Evolutionary conservation across 2,113 vertebrate genomes (phyloP).

Genomic region (Mormoops blainvillei): DNA sequence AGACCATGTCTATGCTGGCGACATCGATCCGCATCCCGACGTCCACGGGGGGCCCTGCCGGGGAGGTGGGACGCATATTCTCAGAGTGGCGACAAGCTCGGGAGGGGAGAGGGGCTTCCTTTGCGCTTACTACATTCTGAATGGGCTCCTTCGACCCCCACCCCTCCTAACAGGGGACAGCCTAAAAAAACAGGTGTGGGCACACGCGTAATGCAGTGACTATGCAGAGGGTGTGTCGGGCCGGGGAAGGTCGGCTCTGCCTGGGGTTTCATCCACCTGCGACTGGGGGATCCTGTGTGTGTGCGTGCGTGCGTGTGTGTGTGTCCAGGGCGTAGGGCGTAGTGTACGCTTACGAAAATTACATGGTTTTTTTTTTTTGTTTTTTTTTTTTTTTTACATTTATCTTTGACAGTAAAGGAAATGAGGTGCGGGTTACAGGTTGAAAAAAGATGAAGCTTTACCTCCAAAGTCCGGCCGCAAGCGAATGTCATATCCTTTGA

Average conservation of each 20-base stretch:
- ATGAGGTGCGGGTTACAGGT: slow-evolving; percentile 45
- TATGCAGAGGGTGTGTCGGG: slow-evolving; percentile 56
- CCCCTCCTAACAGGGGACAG: background rate
- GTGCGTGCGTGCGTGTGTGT: background rate
- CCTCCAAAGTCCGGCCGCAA: slow-evolving; percentile 91
- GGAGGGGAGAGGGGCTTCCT: background rate
- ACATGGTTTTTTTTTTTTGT: background rate
- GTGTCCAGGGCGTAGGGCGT: background rate
- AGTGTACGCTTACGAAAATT: background rate
- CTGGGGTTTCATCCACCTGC: slow-evolving; percentile 23
- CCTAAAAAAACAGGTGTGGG: slow-evolving; percentile 46
- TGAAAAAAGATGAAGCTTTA: slow-evolving; percentile 76
- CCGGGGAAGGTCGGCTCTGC: background rate
- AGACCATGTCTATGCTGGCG: slow-evolving; percentile 94
- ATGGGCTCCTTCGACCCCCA: background rate
- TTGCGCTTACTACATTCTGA: background rate
- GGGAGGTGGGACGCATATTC: background rate
- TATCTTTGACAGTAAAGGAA: slow-evolving; percentile 13
- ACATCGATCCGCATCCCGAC: slow-evolving; percentile 95
- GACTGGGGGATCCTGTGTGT: background rate
- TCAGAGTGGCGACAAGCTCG: background rate
- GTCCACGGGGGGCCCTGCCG: slow-evolving; percentile 89
- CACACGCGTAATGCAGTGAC: slow-evolving; percentile 52
- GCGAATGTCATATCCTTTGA: slow-evolving; percentile 91
- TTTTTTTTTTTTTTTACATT: background rate